Base-by-base conservation (phyloP, 2,797 vertebrate genomes). In the Denticeps clupeoides region DNA sequence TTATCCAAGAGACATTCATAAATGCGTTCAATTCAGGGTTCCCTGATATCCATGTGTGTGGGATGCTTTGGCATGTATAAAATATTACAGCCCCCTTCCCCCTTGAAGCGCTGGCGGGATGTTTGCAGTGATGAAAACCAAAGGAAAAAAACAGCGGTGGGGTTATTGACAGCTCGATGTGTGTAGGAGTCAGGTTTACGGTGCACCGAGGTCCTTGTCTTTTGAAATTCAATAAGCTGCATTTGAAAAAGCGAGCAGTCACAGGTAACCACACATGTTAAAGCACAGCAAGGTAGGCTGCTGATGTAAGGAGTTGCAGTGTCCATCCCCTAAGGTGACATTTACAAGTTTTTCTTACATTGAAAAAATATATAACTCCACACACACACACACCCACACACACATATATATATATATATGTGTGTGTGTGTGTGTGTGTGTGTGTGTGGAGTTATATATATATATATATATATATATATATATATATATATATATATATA, bases 171-270 rank as follows among this genome's bases (percentile, higher is more conserved):
- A 83, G 75, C 75, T 79, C 75, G 48, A 47, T 79, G 57, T 58
- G 74, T 68, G 80, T 68, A 67, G 78, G 82, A 80, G 74, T 71
- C 55, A 76, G 58, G 62, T 65, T n/a, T n/a, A 62, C 45, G 47
- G 56, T 64, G 64, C 80, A 75, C 71, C 57, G 64, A 60, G 77
- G 73, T 83, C 70, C 62, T 69, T 62, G 70, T 63, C 62, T 77
- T 87, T 82, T 87, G 81, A 82, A 85, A 85, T 84, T 86, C 82
- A 85, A 65, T 79, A 80, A 85, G 79, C 65, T 80, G 69, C 63
- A 66, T 72, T 80, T 79, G 80, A 79, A 86, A 86, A 76, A 82
- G 65, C 80, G 77, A 70, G 68, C 82, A 81, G 77, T 82, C 78
- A 83, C 74, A 85, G 81, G 72, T 72, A 80, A 77, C 71, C 72